phyloP scores from a whole-genome alignment of 1,140 invertebrate genomes.

The Mactra quadrangularis region DNA sequence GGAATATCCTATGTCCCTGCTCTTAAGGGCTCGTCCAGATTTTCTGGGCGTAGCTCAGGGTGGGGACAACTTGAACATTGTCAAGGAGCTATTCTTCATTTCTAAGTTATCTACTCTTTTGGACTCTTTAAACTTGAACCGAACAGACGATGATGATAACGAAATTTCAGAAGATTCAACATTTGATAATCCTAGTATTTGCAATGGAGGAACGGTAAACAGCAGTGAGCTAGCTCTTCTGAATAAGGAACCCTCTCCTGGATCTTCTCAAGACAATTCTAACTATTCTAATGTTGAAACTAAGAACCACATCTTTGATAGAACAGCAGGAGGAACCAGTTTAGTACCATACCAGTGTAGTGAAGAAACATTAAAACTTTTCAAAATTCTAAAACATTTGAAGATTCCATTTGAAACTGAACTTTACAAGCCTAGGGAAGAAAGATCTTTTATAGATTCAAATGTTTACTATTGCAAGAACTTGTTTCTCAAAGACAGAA shows the following conservation, averaged over 20 bases:
- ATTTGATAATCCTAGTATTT: background rate
- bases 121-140: background rate
- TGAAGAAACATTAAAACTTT: slow-evolving; percentile 6
- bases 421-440: slow-evolving; percentile 36
- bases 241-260: too few relatives aligned
- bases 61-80: background rate
- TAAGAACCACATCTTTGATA: background rate
- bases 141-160: slow-evolving; percentile 2
- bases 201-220: background rate
- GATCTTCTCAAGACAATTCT: background rate
- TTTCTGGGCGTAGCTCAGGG: slow-evolving; percentile 37
- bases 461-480: slow-evolving; percentile 55
- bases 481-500: slow-evolving; percentile 61
- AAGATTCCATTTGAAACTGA: slow-evolving; percentile 42
- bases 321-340: background rate
- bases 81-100: slow-evolving; percentile 22
- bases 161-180: background rate
- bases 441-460: background rate
- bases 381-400: background rate
- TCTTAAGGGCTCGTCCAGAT: slow-evolving; percentile 30
- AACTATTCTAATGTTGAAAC: background rate
- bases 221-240: too few relatives aligned
- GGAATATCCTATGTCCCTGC: slow-evolving; percentile 9
- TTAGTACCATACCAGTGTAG: background rate
- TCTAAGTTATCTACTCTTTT: slow-evolving; percentile 6